Evolutionary conservation across 37 sponge, comb jelly and placozoan species (phyloP), one percentile per base, ranked within the genome.

Genomic region (Cladorhizidae sp.): DNA sequence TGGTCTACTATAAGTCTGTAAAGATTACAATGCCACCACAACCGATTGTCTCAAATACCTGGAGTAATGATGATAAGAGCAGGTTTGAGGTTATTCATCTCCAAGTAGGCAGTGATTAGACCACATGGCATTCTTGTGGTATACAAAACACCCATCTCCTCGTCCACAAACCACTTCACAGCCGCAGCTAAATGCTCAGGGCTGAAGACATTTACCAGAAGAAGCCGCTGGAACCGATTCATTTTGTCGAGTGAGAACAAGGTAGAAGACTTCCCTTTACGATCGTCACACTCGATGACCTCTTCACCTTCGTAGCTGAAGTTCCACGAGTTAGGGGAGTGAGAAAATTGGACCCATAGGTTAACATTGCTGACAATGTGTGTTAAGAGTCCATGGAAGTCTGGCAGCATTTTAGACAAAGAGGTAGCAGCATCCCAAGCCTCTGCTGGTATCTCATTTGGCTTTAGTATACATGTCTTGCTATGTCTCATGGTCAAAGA

Each of bases 141-240:
- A 36, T 80, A 80, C 29, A 3, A 14, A n/a, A 43, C 8, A 25
- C 80, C 80, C 55, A 80, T 39, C 70, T 80, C 70, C 11, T 12
- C 26, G 14, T 38, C 42, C 28, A 80, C 51, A 38, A 80, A 80
- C 70, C 28, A n/a, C 57, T 80, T 51, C 28, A 70, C 70, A 22
- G 54, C 38, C 22, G 69, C 1, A n/a, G 38, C n/a, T 23, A 81
- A 45, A 18, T 17, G 15, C 1, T 40, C 45, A 1, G 62, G 73
- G 56, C 45, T 25, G 49, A 81, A 58, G 9, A 8, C 31, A 17
- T 72, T 38, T 28, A 72, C 40, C 31, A 63, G 59, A 12, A 72
- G 73, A 1, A 72, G 62, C 28, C 2, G 25, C 31, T 73, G 82
- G 62, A 81, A 81, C 17, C 50, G 31, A 31, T 40, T 81, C 22